Base-by-base conservation (phyloP, 92 coral and sea anemone species). In the Umimayanthus kanabou region DNA sequence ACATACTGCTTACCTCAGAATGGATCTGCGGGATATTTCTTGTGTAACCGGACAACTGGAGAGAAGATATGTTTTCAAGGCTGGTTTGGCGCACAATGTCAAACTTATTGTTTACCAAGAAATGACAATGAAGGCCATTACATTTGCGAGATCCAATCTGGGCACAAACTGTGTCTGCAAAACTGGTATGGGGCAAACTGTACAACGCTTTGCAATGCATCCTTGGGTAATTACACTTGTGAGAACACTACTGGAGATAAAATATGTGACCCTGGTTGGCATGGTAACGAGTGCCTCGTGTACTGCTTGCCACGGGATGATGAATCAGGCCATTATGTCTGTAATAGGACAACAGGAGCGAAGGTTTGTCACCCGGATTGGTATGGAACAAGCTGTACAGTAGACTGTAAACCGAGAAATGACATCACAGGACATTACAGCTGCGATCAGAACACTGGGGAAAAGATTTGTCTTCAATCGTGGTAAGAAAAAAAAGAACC, bases 51-150 rank as follows among this genome's bases (percentile, higher is more conserved):
- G 75, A 16, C 9, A 26, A 90, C 88, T 29, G 95, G 95, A 66
- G 37, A 79, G 53, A 93, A 85, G 65, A 39, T 80, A 20, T 93
- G 95, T 80, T 70, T 84, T 43, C 90, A 4, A 7, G 77, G 66
- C 66, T 93, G 95, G 95, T 88, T 84, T 85, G 95, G 95, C 40
- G 75, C 40, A 29, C 66, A 93, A n/a, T 93, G 95, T 76, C 39
- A 43, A 47, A 76, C 15, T 23, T 76, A 71, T 20, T 91, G 93
- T 39, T 23, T 47, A 23, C 82, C 86, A 0, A 87, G 89, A 4
- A 88, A 90, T 28, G 79, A 75, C 85, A 39, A 82, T 5, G 55
- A 45, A 39, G 94, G 94, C 6, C 89, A 88, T 85, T 92, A 92
- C 77, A 71, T 11, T 67, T 94, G 97, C 71, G 78, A 89, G 78